These are phyloP conservation scores for Callipepla squamata DNA, from an alignment of 2,113 vertebrate genomes.

Conservation along the genomic window DNA sequence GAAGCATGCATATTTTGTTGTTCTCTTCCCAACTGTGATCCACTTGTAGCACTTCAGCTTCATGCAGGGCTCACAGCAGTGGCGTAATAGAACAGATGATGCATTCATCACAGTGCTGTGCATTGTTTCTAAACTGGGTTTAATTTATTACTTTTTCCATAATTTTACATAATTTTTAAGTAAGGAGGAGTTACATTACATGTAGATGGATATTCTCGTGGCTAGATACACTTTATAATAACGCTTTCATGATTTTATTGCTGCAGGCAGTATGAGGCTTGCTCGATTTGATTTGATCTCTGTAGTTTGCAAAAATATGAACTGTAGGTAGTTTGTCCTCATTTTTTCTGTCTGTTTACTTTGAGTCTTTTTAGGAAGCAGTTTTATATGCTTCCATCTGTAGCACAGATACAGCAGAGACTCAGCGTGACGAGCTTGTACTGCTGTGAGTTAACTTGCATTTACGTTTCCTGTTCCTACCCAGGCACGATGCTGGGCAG, in stretches of 20 bases:
- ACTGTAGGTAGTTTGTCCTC: background rate
- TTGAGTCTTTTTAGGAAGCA: background rate
- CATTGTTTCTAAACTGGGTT: background rate
- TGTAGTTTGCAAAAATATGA: background rate
- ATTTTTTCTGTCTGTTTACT: background rate
- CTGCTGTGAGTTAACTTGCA: background rate
- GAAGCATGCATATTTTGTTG: background rate
- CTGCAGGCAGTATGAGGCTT: background rate
- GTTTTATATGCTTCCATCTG: background rate
- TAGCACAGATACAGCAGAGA: background rate
- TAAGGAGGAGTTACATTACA: background rate
- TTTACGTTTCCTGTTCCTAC: background rate
- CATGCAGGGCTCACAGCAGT: background rate
- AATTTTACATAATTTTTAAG: background rate
- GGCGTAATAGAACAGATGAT: background rate
- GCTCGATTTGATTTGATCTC: background rate
- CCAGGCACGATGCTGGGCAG: slow-evolving; percentile 5
- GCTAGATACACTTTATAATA: background rate
- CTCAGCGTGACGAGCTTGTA: background rate
- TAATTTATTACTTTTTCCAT: background rate
- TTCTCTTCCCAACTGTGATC: background rate
- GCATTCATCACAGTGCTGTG: background rate
- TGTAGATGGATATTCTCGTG: background rate
- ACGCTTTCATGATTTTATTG: background rate
- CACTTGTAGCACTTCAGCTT: background rate